Conservation (phyloP, 1,140 invertebrate species). For the Oryzaephilus surinamensis region DNA sequence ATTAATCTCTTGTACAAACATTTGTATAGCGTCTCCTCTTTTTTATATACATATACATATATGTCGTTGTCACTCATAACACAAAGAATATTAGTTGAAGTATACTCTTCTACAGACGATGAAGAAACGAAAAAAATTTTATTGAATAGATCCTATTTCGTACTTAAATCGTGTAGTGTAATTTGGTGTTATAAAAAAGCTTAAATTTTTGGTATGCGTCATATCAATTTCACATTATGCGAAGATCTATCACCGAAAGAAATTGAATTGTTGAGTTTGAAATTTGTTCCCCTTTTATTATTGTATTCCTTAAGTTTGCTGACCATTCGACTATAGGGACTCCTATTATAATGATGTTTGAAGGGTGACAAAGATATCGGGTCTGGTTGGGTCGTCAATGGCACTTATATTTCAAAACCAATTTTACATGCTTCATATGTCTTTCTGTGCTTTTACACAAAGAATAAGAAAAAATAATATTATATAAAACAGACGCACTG, state of each 20-base stretch:
- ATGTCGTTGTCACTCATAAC: no score
- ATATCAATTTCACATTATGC: constrained; percentile 25
- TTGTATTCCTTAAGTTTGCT: constrained; percentile 26
- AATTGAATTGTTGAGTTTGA: constrained; percentile 29
- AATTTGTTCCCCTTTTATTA: constrained; percentile 21
- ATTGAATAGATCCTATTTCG: no score
- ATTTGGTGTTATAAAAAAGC: constrained; percentile 15
- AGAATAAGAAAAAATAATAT: no score
- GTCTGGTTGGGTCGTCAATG: constrained; percentile 21
- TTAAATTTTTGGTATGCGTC: constrained; percentile 18
- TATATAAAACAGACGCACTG: no score
- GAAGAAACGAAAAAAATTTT: no score
- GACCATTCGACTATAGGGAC: constrained; percentile 19
- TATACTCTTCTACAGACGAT: no score
- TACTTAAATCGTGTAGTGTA: constrained; percentile 14
- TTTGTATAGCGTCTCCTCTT: no score
- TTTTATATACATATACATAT: no score
- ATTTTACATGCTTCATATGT: constrained; percentile 27
- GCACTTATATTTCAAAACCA: constrained; percentile 23
- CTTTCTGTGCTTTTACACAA: constrained; percentile 5
- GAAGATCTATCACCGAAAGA: constrained; percentile 24
- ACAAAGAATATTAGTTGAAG: no score
- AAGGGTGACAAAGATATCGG: constrained; percentile 26
- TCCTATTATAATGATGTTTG: constrained; percentile 23
- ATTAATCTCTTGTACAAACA: no score